A percentile compares a stretch with the other conserved stretches of the same genome.
Conservation (phyloP, 2,888 invertebrate genomes). For the Andrena praecox region DNA sequence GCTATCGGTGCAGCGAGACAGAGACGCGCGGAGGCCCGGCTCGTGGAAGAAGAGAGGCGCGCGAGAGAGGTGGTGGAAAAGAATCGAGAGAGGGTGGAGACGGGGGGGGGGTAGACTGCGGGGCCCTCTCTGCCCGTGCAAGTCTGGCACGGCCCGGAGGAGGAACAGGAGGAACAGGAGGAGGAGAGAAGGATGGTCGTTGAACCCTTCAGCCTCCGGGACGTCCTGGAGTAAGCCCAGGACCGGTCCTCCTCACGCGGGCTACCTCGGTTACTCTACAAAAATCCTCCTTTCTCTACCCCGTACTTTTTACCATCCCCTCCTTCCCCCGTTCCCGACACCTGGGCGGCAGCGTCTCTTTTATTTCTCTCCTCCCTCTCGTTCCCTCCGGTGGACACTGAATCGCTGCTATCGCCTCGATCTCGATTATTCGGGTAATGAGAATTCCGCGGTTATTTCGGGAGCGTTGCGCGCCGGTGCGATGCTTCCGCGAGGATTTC, state of each 20-base stretch:
- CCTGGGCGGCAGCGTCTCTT: conserved; percentile 16
- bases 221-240: conserved; percentile 66
- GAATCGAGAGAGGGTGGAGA: conserved; percentile 55
- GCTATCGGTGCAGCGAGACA: conserved; percentile 67
- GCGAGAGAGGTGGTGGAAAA: conserved; percentile 48
- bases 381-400: background rate
- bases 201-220: conserved; percentile 70
- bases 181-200: conserved; percentile 64
- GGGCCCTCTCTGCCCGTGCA: conserved; percentile 63
- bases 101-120: conserved; percentile 61
- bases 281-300: conserved; percentile 48
- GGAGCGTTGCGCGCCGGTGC: conserved; percentile 24
- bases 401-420: conserved; percentile 39
- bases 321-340: conserved; percentile 16
- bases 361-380: background rate
- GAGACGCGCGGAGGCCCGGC: conserved; percentile 29
- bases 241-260: conserved; percentile 55
- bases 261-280: conserved; percentile 34
- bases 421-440: conserved; percentile 53
- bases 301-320: conserved; percentile 3
- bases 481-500: conserved; percentile 37
- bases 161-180: conserved; percentile 10
- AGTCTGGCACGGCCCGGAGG: conserved; percentile 40
- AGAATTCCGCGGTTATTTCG: conserved; percentile 59
- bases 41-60: conserved; percentile 40